phyloP scores from a whole-genome alignment of 1,140 invertebrate species.

The Drosophila serrata region DNA sequence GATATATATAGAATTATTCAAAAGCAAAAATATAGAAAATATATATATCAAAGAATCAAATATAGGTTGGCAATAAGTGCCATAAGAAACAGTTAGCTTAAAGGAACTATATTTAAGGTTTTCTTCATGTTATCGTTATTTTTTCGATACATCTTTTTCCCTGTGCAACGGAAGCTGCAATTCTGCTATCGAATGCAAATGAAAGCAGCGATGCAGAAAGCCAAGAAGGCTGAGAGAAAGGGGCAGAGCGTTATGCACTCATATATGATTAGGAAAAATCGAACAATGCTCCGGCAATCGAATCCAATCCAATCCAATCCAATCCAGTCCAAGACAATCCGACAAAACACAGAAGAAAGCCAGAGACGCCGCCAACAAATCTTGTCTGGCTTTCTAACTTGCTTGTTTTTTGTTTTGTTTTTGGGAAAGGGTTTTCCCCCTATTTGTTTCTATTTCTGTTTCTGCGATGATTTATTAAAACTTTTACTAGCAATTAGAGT shows the following conservation, averaged over 20 bases:
- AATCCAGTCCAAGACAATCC: slow-evolving; percentile 27
- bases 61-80: no score
- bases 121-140: neutral
- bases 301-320: slow-evolving; percentile 42
- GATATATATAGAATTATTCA: neutral
- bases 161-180: slow-evolving; percentile 59
- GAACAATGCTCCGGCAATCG: slow-evolving; percentile 65
- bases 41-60: neutral
- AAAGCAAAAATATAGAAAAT: neutral
- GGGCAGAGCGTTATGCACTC: slow-evolving; percentile 50
- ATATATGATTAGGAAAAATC: slow-evolving; percentile 83
- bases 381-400: slow-evolving; percentile 66
- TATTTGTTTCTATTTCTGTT: slow-evolving; percentile 40
- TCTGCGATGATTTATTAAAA: slow-evolving; percentile 76
- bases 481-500: slow-evolving; percentile 74
- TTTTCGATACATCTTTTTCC: neutral
- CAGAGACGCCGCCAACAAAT: slow-evolving; percentile 46
- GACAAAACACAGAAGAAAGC: slow-evolving; percentile 41
- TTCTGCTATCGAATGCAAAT: slow-evolving; percentile 71
- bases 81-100: neutral
- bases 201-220: slow-evolving; percentile 79
- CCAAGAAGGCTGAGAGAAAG: slow-evolving; percentile 23
- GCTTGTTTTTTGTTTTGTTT: slow-evolving; percentile 47
- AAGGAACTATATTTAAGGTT: neutral
- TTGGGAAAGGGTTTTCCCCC: slow-evolving; percentile 66